phyloP scores from a whole-genome alignment of 2,888 invertebrate genomes.

The Dicyrtomina minuta region DNA sequence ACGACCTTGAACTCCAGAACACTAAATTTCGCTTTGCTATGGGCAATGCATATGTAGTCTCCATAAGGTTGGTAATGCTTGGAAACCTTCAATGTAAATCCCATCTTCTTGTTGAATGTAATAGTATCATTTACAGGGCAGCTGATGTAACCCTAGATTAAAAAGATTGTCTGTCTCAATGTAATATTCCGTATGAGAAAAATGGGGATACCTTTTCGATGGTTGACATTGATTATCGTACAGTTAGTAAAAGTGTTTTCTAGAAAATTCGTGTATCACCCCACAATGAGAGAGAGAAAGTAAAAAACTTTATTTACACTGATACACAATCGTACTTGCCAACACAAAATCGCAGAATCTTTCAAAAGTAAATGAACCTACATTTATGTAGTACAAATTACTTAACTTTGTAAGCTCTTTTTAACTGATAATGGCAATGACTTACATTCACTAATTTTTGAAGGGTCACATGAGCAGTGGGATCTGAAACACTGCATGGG shows the following conservation, averaged over 20 bases:
- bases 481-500: slow-evolving; percentile 23
- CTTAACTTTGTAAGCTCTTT: too few relatives aligned
- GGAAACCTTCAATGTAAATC: slow-evolving; percentile 2
- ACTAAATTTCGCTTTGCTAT: slow-evolving; percentile 11
- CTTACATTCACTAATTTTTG: slow-evolving; percentile 27
- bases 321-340: too few relatives aligned
- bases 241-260: not conserved
- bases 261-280: too few relatives aligned
- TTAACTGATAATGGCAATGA: not conserved
- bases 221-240: not conserved
- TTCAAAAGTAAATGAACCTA: too few relatives aligned
- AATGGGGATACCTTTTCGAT: not conserved
- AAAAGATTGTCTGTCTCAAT: too few relatives aligned
- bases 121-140: slow-evolving; percentile 25
- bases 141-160: slow-evolving; percentile 21
- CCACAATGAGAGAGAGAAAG: too few relatives aligned
- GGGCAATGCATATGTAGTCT: slow-evolving; percentile 25
- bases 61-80: slow-evolving; percentile 24
- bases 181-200: not conserved
- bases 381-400: too few relatives aligned
- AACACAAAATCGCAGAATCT: too few relatives aligned
- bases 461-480: slow-evolving; percentile 13
- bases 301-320: too few relatives aligned
- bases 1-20: slow-evolving; percentile 7
- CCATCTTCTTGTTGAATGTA: slow-evolving; percentile 11